These are phyloP conservation scores for Bemisia tabaci DNA, from an alignment of 1,140 invertebrate species.

Conservation along the genomic window DNA sequence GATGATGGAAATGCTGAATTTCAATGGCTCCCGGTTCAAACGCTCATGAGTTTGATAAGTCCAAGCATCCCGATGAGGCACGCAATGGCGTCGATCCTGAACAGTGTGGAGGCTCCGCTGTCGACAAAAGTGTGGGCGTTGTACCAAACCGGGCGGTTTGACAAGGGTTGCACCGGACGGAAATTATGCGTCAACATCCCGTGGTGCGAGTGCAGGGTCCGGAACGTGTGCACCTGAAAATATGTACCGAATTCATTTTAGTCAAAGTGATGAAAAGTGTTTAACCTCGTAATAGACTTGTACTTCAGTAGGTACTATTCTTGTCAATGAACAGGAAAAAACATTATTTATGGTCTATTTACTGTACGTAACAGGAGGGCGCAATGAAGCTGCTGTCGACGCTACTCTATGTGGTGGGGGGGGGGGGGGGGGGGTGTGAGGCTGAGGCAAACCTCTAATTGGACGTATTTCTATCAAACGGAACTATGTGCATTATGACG, in stretches of 20 bases:
- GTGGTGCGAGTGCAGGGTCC: slow-evolving; percentile 46
- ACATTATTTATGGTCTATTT: not conserved
- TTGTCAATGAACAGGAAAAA: not conserved
- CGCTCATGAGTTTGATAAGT: no score
- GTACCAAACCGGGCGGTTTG: slow-evolving; percentile 36
- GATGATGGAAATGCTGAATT: no score
- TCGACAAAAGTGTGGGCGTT: slow-evolving; percentile 11
- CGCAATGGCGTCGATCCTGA: no score
- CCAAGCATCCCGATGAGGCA: no score
- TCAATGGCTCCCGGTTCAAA: no score
- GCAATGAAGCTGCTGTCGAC: not conserved
- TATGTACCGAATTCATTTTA: not conserved
- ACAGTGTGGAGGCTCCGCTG: not conserved
- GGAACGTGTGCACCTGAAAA: slow-evolving; percentile 55
- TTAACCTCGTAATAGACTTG: not conserved
- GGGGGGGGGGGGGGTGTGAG: no score
- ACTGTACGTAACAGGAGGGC: not conserved
- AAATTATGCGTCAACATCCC: slow-evolving; percentile 59
- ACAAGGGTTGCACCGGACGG: slow-evolving; percentile 56
- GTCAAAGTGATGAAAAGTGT: not conserved
- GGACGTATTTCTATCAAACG: no score
- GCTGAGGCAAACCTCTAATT: no score
- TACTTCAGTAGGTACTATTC: not conserved
- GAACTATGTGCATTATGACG: no score
- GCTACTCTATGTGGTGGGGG: no score